A percentile compares a stretch with the other conserved stretches of the same genome.
Conservation (phyloP, 2,113 vertebrate species). For the Phylloscopus whistleri region DNA sequence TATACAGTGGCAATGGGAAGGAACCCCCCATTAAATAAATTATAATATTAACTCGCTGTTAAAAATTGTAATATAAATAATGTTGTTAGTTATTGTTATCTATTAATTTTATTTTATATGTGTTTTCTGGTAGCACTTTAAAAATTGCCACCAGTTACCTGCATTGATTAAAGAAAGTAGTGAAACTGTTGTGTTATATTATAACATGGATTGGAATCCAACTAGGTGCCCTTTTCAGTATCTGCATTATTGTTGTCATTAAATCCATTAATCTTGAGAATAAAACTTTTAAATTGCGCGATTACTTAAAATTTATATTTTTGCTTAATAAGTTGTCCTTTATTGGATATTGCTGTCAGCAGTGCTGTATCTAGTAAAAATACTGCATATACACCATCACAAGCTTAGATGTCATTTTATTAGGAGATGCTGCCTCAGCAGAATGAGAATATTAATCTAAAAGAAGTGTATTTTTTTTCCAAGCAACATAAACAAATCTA, state of each 20-base stretch:
- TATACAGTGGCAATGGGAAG: background rate
- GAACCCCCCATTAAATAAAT: background rate
- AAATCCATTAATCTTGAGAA: background rate
- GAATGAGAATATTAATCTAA: conserved; percentile 42
- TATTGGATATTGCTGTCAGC: background rate
- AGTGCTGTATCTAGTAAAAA: background rate
- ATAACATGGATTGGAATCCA: background rate
- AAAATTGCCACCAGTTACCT: background rate
- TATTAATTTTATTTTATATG: background rate
- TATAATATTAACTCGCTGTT: background rate
- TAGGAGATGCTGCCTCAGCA: conserved; percentile 31
- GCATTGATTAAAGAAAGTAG: background rate
- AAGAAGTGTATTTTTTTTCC: conserved; percentile 6
- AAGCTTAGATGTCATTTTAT: background rate
- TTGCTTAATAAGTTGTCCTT: background rate
- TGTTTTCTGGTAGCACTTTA: background rate
- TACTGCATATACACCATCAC: background rate
- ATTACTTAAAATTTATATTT: background rate
- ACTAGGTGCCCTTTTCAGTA: background rate
- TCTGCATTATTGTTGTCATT: background rate
- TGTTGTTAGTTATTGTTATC: background rate
- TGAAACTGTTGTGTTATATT: background rate
- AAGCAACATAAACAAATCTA: conserved; percentile 18
- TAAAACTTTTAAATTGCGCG: background rate
- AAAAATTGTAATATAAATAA: background rate